These are phyloP conservation scores for Caranx ignobilis DNA, from an alignment of 2,113 vertebrate species.

Conservation along the genomic window DNA sequence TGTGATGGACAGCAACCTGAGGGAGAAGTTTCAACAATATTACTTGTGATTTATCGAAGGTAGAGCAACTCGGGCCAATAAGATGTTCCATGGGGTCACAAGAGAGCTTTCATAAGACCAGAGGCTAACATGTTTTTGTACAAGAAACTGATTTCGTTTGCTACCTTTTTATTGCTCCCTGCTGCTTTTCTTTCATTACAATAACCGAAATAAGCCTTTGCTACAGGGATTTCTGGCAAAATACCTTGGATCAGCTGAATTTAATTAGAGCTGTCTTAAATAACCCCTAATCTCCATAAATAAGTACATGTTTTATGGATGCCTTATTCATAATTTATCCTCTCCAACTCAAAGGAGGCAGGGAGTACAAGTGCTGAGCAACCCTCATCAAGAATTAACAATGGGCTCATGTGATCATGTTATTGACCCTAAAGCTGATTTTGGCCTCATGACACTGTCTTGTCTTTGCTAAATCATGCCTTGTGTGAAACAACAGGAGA, in stretches of 20 bases:
- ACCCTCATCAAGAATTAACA: conserved; percentile 54
- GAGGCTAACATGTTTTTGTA: conserved; percentile 21
- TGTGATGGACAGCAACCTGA: background rate
- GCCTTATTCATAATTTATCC: conserved; percentile 64
- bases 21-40: background rate
- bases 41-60: background rate
- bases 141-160: conserved; percentile 35
- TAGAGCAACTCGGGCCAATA: conserved; percentile 1
- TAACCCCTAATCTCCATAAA: conserved; percentile 73
- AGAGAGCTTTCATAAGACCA: background rate
- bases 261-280: conserved; percentile 72
- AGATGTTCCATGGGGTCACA: conserved; percentile 1
- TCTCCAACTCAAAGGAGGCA: conserved; percentile 8
- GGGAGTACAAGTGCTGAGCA: conserved; percentile 26
- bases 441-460: background rate
- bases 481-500: conserved; percentile 1
- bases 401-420: conserved; percentile 53
- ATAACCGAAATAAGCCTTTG: conserved; percentile 54
- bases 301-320: conserved; percentile 70
- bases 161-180: conserved; percentile 13
- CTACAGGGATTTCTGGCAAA: conserved; percentile 63
- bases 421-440: conserved; percentile 62
- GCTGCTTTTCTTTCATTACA: conserved; percentile 44
- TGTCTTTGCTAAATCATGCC: conserved; percentile 5
- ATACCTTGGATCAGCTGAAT: conserved; percentile 70